phyloP scores from a whole-genome alignment of 1,140 invertebrate genomes.

The Brachionus rubens region DNA sequence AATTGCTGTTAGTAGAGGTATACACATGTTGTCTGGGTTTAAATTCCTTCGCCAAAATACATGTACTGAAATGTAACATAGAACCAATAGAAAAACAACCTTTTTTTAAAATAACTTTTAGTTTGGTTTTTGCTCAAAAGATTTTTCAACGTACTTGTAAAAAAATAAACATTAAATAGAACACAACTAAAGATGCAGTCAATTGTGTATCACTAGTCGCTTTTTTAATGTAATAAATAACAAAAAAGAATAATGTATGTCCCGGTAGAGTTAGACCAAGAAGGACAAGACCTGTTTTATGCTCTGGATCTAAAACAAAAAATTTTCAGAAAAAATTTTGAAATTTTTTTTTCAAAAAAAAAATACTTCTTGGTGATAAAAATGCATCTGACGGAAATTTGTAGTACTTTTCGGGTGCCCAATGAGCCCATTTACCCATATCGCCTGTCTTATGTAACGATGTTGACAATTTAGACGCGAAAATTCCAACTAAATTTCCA shows the following conservation, averaged over 20 bases:
- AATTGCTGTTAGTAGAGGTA: constrained; percentile 85
- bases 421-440: constrained; percentile 50
- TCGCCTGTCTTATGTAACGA: constrained; percentile 61
- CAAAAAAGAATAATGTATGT: constrained; percentile 83
- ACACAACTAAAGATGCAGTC: constrained; percentile 76
- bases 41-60: constrained; percentile 79
- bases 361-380: neutral
- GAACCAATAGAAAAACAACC: constrained; percentile 58
- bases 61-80: constrained; percentile 77
- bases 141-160: constrained; percentile 18
- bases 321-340: neutral
- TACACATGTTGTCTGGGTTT: constrained; percentile 92
- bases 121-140: neutral
- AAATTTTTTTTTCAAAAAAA: neutral
- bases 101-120: constrained; percentile 49
- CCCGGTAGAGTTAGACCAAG: constrained; percentile 84
- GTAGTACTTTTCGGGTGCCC: constrained; percentile 7
- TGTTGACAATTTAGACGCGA: constrained; percentile 85
- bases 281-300: constrained; percentile 74
- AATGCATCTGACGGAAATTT: constrained; percentile 10
- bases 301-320: constrained; percentile 51
- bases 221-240: constrained; percentile 77
- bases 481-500: constrained; percentile 86
- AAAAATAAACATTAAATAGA: constrained; percentile 68
- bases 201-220: constrained; percentile 66